Evolutionary conservation across 2,797 vertebrate genomes (phyloP).

Genomic region (Microhierax caerulescens): DNA sequence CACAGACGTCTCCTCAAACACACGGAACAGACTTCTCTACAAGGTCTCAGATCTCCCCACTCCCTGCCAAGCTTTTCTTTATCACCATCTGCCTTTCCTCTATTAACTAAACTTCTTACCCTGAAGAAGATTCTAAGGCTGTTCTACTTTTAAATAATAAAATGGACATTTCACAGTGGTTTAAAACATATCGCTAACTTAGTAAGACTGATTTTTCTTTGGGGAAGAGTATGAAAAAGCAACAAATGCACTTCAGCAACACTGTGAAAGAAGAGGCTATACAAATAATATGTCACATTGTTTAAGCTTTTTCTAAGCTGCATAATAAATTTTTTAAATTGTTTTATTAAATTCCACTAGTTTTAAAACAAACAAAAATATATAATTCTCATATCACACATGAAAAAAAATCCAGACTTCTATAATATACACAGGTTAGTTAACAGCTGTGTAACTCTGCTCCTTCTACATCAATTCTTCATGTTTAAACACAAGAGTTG

Average conservation of each 20-base stretch:
- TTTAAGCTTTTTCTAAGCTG: background rate
- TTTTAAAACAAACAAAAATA: background rate
- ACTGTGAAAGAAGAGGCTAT: background rate
- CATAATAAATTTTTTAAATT: background rate
- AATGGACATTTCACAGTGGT: background rate
- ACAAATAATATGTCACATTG: background rate
- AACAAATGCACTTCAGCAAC: background rate
- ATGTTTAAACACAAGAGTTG: background rate
- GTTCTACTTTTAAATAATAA: conserved; percentile 15
- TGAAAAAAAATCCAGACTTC: background rate
- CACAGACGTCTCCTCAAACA: background rate
- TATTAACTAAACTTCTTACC: background rate
- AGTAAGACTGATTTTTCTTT: background rate
- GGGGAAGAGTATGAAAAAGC: background rate
- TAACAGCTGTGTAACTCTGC: background rate
- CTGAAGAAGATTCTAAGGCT: conserved; percentile 9
- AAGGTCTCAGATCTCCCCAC: conserved; percentile 35
- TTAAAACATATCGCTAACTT: background rate
- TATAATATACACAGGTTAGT: background rate
- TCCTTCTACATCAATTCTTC: background rate
- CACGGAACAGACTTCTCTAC: background rate
- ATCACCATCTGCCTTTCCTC: conserved; percentile 24
- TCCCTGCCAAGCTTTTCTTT: conserved; percentile 51
- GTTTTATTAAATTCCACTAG: background rate
- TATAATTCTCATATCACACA: accelerated